These are phyloP conservation scores for Cydia fagiglandana DNA, from an alignment of 1,140 invertebrate genomes.

Conservation along the genomic window DNA sequence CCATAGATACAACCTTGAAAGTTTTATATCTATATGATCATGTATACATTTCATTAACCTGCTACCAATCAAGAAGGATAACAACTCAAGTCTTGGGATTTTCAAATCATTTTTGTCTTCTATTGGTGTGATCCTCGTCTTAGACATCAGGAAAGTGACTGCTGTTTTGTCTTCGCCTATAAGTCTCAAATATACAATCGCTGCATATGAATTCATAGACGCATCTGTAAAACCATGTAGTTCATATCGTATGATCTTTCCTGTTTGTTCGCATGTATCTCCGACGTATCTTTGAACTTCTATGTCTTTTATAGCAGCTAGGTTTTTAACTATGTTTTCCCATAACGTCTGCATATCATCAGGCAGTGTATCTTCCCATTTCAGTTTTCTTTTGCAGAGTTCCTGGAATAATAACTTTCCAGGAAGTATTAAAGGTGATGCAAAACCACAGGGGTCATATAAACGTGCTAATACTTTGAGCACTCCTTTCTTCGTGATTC, in stretches of 20 bases:
- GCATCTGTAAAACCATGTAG: constrained; percentile 35
- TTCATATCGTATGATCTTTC: constrained; percentile 13
- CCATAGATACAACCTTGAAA: constrained; percentile 18
- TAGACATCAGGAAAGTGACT: constrained; percentile 18
- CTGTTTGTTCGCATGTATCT: background rate
- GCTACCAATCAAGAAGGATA: constrained; percentile 25
- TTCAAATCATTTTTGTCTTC: constrained; percentile 31
- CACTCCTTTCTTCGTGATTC: constrained; percentile 6
- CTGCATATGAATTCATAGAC: constrained; percentile 30
- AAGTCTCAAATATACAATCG: constrained; percentile 3
- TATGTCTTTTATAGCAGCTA: background rate
- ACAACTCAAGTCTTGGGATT: constrained; percentile 29
- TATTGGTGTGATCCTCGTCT: constrained; percentile 16
- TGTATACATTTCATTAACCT: constrained; percentile 28
- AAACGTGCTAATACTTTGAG: constrained; percentile 14
- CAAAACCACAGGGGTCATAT: constrained; percentile 34
- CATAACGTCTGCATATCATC: constrained; percentile 6
- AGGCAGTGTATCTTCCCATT: constrained; percentile 28
- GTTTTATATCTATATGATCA: background rate
- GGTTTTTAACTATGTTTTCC: background rate
- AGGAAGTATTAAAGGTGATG: constrained; percentile 22
- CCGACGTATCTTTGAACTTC: constrained; percentile 28
- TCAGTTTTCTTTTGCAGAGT: constrained; percentile 31
- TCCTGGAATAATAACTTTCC: constrained; percentile 30
- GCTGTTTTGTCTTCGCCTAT: background rate